Evolutionary conservation across 2,113 vertebrate genomes (phyloP), one percentile per base, ranked within the genome.

Genomic region (Odocoileus virginianus): DNA sequence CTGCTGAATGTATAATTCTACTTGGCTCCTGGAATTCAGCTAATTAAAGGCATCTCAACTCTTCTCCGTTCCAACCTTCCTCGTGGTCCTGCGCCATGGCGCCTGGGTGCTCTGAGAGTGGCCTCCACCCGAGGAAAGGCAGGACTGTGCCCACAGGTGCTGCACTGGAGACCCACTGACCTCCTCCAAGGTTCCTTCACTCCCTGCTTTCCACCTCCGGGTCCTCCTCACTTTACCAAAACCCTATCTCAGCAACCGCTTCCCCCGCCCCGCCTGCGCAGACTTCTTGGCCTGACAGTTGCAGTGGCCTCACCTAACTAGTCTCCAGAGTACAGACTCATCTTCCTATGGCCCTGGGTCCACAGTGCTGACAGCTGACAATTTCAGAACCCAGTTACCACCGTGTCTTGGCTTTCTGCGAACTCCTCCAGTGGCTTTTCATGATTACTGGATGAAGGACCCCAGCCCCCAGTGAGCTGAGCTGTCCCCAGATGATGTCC

Each of bases 151-250:
- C n/a, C 45, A 60, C 25, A 27, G n/a, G 55, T 19, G 36, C 36
- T 2, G 19, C 10, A 8, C 9, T 54, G 1, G 1, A 6, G 33
- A 3, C 19, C 0, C 15, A 33, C 0, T 9, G 19, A 52, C 27
- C 61, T 3, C 23, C 54, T n/a, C 33, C 16, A 15, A 27, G 6
- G 1, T 15, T 74, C 52, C 21, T 17, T 47, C 0, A 1, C 30
- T 33, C 11, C 16, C 27, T 13, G 3, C 13, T 3, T n/a, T 43
- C 76, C 12, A 17, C 30, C 17, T 15, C 45, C 0, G 3, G 11
- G n/a, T 33, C n/a, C 50, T 64, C 21, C 40, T 83, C 21, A 1
- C 14, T 12, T 67, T 17, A 33, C 14, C 36, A 45, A 4, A 67
- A 2, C 13, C 33, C 4, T 71, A 13, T 84, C 27, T 84, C 91